Evolutionary conservation across 2,888 invertebrate species (phyloP).

Genomic region (Cerceris rybyensis): DNA sequence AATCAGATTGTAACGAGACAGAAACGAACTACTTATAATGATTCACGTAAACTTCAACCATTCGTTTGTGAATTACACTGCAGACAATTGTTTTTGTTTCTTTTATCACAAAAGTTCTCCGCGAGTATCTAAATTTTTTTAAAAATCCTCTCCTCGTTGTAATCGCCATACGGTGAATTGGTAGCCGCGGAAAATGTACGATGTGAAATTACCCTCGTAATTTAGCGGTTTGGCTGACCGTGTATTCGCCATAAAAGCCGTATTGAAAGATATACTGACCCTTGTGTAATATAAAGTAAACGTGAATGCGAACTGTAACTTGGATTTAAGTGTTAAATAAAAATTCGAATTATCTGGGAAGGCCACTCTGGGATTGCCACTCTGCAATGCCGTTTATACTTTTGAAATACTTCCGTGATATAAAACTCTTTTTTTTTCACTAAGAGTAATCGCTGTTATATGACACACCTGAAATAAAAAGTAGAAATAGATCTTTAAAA

Average conservation of each 20-base stretch:
- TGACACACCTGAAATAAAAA: too few species aligned
- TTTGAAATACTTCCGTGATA: too few species aligned
- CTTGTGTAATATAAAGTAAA: conserved; percentile 15
- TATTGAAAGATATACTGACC: conserved; percentile 41
- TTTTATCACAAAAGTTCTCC: not conserved
- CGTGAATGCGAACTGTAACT: not conserved
- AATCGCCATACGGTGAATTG: conserved; percentile 32
- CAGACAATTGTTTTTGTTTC: too few species aligned
- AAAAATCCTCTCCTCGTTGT: conserved; percentile 15
- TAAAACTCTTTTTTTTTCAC: too few species aligned
- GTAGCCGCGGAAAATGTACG: conserved; percentile 37
- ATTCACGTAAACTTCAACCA: conserved; percentile 2
- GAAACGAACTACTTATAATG: not conserved
- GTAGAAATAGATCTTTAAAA: too few species aligned
- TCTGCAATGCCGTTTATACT: too few species aligned
- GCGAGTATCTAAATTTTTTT: not conserved
- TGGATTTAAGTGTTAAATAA: not conserved
- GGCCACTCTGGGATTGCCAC: too few species aligned
- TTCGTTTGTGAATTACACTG: not conserved
- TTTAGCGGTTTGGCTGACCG: conserved; percentile 58
- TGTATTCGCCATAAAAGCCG: conserved; percentile 42
- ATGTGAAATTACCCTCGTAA: conserved; percentile 57
- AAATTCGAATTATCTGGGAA: not conserved
- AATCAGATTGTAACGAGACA: conserved; percentile 11
- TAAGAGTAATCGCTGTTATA: too few species aligned